A percentile compares a stretch with the other conserved stretches of the same genome.
Conservation (phyloP, 2,113 vertebrate species). For the Tiliqua scincoides region DNA sequence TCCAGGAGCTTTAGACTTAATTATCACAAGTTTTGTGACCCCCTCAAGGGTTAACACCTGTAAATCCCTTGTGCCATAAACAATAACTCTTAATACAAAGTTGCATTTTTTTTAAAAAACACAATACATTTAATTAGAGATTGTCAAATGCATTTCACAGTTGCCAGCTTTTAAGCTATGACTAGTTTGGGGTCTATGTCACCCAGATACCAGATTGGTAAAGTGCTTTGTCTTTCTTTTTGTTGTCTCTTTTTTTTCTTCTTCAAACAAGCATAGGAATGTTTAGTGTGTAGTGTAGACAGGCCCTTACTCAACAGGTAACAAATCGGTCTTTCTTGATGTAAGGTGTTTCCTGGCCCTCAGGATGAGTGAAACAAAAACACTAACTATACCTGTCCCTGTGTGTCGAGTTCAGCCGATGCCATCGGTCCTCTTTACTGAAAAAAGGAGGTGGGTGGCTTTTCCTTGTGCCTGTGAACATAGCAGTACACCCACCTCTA, state of each 20-base stretch:
- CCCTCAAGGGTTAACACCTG: neutral
- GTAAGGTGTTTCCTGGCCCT: slow-evolving; percentile 60
- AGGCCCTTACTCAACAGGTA: fast-evolving
- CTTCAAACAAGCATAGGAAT: neutral
- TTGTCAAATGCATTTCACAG: neutral
- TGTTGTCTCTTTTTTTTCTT: too few species aligned
- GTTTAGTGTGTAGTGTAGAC: too few species aligned
- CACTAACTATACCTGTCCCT: fast-evolving
- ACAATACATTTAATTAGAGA: neutral
- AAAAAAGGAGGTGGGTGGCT: neutral
- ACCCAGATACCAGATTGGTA: neutral
- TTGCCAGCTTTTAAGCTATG: neutral
- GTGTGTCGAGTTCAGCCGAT: fast-evolving
- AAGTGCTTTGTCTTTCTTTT: slow-evolving; percentile 1
- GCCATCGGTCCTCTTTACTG: neutral
- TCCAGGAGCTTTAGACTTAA: too few species aligned
- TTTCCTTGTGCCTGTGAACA: neutral
- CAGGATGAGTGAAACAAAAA: slow-evolving; percentile 43
- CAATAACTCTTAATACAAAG: neutral
- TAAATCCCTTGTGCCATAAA: neutral
- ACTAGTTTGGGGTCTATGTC: too few species aligned
- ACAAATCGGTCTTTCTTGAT: slow-evolving; percentile 10
- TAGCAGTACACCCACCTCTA: fast-evolving
- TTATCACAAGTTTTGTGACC: too few species aligned
- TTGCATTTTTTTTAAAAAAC: neutral